phyloP scores from a whole-genome alignment of 2,797 vertebrate species.

The Acanthurus leucopareius region DNA sequence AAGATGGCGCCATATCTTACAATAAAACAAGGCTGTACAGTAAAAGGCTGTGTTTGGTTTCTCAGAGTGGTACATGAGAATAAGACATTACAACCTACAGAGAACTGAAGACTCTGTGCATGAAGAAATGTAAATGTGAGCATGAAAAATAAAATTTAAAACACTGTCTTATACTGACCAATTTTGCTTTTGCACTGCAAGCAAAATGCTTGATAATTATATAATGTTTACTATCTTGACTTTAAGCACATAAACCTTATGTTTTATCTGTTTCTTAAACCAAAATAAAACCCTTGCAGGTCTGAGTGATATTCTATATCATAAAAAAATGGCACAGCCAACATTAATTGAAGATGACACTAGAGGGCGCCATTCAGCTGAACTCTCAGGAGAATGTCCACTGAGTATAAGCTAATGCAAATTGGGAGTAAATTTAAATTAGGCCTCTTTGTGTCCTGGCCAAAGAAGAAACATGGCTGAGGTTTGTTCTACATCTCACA shows the following conservation, averaged over 20 bases:
- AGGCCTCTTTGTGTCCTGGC: constrained; percentile 25
- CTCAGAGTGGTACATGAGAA: not conserved
- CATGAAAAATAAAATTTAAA: not conserved
- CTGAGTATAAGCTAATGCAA: constrained; percentile 42
- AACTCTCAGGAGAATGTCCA: constrained; percentile 4
- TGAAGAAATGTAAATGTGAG: too few relatives aligned
- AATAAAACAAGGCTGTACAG: not conserved
- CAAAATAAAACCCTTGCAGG: not conserved
- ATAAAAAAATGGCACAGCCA: not conserved
- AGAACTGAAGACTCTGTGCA: not conserved
- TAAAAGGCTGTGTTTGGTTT: not conserved
- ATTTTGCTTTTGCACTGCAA: not conserved
- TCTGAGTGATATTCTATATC: not conserved
- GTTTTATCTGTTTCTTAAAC: not conserved
- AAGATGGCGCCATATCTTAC: constrained; percentile 10
- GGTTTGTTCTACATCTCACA: not conserved
- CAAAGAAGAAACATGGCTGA: constrained; percentile 5
- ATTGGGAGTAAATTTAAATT: constrained; percentile 41
- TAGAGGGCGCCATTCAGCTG: constrained; percentile 49
- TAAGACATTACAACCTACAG: not conserved
- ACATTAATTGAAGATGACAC: constrained; percentile 14
- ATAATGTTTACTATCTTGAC: not conserved
- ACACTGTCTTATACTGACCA: not conserved
- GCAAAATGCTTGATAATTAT: not conserved
- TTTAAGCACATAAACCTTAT: not conserved